Evolutionary conservation across 2,797 vertebrate genomes (phyloP).

Genomic region (Hylomyscus alleni): DNA sequence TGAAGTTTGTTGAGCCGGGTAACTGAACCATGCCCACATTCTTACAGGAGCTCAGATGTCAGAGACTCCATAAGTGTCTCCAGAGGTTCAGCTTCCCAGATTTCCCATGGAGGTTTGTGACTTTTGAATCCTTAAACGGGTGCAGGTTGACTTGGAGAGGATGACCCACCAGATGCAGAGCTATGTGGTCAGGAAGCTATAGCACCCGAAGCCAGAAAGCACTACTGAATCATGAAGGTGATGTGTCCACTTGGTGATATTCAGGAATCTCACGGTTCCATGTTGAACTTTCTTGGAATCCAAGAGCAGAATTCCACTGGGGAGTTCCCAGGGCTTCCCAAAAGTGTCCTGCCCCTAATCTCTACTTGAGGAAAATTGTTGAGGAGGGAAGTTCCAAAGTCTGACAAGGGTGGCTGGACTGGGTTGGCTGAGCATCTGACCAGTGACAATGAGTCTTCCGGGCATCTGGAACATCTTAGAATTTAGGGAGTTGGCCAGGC

Average conservation of each 20-base stretch:
- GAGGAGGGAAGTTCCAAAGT: neutral
- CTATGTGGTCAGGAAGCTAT: neutral
- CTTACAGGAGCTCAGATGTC: neutral
- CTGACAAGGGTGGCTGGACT: neutral
- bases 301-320: neutral
- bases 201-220: neutral
- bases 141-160: neutral
- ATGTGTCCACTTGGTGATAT: neutral
- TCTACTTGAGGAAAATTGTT: neutral
- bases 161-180: neutral
- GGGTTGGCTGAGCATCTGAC: neutral
- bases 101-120: neutral
- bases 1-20: neutral
- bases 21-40: neutral
- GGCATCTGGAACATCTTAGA: conserved; percentile 3
- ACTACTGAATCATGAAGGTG: neutral
- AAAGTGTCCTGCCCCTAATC: neutral
- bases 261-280: neutral
- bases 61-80: neutral
- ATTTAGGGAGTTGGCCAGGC: neutral
- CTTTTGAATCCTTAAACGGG: neutral
- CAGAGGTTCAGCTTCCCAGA: neutral
- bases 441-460: neutral
- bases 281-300: neutral
- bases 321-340: conserved; percentile 54